Base-by-base conservation (phyloP, 2,113 vertebrate genomes). In the Melanerpes formicivorus region DNA sequence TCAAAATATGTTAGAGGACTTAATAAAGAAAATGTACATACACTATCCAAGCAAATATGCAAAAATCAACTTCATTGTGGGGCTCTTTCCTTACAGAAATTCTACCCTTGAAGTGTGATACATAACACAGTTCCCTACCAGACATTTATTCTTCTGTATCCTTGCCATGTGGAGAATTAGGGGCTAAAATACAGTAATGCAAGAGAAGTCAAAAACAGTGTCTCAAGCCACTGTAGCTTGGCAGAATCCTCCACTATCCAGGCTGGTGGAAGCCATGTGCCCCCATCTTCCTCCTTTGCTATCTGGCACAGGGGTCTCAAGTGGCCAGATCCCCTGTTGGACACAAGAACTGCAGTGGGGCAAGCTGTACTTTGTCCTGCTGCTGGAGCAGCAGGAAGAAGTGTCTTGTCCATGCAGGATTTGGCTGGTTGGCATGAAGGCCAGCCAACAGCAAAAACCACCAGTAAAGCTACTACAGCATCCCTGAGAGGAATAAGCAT, bases 161-260 rank as follows among this genome's bases (percentile, higher is more conserved):
- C 23, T 62, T 1, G 1, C 5, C 10, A 29, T 11, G 25, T 2
- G 1, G 23, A 59, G 30, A 73, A 64, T 34, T 30, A 56, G 22
- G 9, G 6, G 2, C 37, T 87, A 76, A 89, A 76, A 6, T 11
- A 30, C 25, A 30, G 42, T 22, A 23, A 42, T 37, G 11, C 10
- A 21, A 74, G 25, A 52, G 21, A 90, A 73, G n/a, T 40, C 63
- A 22, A 60, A 76, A 84, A 82, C 1, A 2, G 60, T 8, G 3
- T 7, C 12, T 75, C 22, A 60, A 37, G n/a, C 10, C 26, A 21
- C 56, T 4, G 7, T 40, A 71, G 6, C 30, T 80, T 4, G 0
- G 17, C 46, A 27, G 23, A 76, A 4, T 4, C 3, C 55, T 6
- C 11, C 29, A 0, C 0, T 55, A 25, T 26, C 10, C 50, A 42